Base-by-base conservation (phyloP, 2,888 invertebrate genomes). In the Siphlonurus alternatus region DNA sequence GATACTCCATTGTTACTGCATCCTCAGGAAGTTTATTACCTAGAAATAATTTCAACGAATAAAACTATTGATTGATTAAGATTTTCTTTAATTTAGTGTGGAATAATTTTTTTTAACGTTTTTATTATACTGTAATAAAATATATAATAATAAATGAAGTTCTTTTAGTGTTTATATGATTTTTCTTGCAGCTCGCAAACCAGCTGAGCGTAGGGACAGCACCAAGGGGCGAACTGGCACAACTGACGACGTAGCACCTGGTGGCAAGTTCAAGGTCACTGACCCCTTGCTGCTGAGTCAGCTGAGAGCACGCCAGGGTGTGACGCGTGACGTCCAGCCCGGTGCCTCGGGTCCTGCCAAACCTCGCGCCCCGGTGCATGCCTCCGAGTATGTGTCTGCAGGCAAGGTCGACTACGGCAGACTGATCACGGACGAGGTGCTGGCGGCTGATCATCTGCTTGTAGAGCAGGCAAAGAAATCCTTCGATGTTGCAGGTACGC, bases 341-440 rank as follows among this genome's bases (percentile, higher is more conserved):
- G 38, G 38, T 10, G 38, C 38, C 15, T 38, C 38, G 5, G 38
- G 38, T 10, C 7, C 7, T 38, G 38, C 38, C 38, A 38, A 38
- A 15, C 73, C 74, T n/a, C 69, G 67, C 10, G 71, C 70, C 67
- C 64, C 68, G 18, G 65, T 67, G 22, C 71, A 69, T 18, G 66
- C 67, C 2, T 67, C 67, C 2, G 91, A 91, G 71, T 78, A 90
- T 66, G 87, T 78, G 67, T 73, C 87, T 69, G 83, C 82, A 69
- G 85, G 87, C 7, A 86, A 81, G 73, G 86, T 92, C 61, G 88
- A 91, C 74, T 91, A 85, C 76, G 88, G 87, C 5, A 86, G 86
- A 74, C 78, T 93, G 64, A 77, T 94, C 66, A 89, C 88, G 3
- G 92, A 93, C 76, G 93, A 93, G 78, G 88, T 94, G 53, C 74